Evolutionary conservation across 2,888 invertebrate species (phyloP).

Genomic region (Metallyticus violacea): DNA sequence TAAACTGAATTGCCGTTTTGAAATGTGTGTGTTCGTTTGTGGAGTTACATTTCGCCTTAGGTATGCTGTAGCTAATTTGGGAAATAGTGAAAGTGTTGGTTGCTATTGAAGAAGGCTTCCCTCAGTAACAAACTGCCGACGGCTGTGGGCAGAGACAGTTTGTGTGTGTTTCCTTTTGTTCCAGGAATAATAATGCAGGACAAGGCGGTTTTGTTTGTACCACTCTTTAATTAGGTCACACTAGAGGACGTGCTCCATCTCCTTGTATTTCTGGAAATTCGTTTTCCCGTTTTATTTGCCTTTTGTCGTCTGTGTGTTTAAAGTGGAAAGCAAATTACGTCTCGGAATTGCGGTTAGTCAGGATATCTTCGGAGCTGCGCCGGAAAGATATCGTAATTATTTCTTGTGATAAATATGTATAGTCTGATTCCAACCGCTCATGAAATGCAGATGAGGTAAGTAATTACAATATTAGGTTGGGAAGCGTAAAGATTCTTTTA

Average conservation of each 20-base stretch:
- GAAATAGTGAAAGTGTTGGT: too few relatives aligned
- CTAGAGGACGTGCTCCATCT: too few relatives aligned
- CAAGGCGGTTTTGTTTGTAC: not conserved
- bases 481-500: not conserved
- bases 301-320: not conserved
- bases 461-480: not conserved
- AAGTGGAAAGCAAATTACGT: not conserved
- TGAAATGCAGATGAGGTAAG: not conserved
- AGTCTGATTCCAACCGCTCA: not conserved
- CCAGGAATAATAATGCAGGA: not conserved
- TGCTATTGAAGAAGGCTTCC: not conserved
- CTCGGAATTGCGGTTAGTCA: too few relatives aligned
- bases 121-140: not conserved
- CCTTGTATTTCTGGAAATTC: not conserved
- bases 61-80: too few relatives aligned
- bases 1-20: too few relatives aligned
- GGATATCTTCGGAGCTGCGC: not conserved
- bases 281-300: not conserved
- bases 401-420: not conserved
- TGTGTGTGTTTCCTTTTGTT: not conserved
- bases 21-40: too few relatives aligned
- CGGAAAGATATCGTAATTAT: not conserved
- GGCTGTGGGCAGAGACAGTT: not conserved
- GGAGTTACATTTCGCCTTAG: too few relatives aligned
- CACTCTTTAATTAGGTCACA: not conserved